These are phyloP conservation scores for Tautogolabrus adspersus DNA, from an alignment of 2,113 vertebrate species.

Conservation along the genomic window DNA sequence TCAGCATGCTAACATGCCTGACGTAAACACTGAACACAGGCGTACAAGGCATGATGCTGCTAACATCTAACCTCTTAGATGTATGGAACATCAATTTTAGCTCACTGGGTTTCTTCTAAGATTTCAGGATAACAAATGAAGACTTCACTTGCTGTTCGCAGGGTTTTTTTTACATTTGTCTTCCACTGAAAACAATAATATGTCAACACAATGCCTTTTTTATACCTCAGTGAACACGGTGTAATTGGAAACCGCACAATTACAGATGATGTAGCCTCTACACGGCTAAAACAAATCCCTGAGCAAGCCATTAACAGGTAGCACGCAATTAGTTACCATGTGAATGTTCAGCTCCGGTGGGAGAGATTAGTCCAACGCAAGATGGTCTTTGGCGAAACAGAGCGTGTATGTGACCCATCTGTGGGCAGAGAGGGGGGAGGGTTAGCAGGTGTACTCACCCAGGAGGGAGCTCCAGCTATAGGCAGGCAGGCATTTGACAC, in stretches of 20 bases:
- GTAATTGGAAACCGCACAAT: slow-evolving; percentile 58
- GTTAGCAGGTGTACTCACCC: slow-evolving; percentile 49
- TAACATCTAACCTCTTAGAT: too few relatives aligned
- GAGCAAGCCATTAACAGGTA: slow-evolving; percentile 62
- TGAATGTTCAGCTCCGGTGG: slow-evolving; percentile 44
- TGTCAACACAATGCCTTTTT: slow-evolving; percentile 22
- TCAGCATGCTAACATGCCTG: too few relatives aligned
- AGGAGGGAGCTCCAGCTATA: slow-evolving; percentile 43
- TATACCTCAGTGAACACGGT: slow-evolving; percentile 25
- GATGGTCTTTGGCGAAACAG: slow-evolving; percentile 46
- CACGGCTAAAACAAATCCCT: slow-evolving; percentile 51
- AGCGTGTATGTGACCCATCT: slow-evolving; percentile 50
- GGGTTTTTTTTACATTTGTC: neutral
- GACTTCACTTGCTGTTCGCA: neutral
- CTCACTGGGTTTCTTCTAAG: too few relatives aligned
- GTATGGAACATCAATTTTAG: too few relatives aligned
- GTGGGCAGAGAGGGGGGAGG: slow-evolving; percentile 20
- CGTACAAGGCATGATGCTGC: too few relatives aligned
- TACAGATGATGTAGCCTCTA: slow-evolving; percentile 39
- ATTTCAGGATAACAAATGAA: slow-evolving; percentile 1
- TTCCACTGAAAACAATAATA: slow-evolving; percentile 25
- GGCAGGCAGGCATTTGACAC: slow-evolving; percentile 66
- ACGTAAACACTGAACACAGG: too few relatives aligned
- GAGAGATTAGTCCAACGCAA: slow-evolving; percentile 64
- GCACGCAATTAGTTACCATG: slow-evolving; percentile 62